Percentiles rank a stretch among this genome's conserved stretches.
phyloP scores from a whole-genome alignment of 2,888 invertebrate genomes.

The Pogonocherus hispidulus region DNA sequence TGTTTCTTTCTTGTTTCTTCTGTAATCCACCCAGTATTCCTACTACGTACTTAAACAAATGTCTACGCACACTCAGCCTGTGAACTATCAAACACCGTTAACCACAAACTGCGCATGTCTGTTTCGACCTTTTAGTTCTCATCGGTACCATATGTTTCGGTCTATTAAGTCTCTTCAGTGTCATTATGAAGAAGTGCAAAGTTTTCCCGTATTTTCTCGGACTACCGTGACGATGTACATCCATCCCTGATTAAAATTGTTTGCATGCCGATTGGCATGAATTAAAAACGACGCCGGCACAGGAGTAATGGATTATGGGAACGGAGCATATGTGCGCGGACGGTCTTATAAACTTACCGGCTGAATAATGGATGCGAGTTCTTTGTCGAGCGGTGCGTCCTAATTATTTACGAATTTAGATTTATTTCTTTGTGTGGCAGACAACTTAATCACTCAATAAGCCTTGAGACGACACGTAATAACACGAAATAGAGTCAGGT shows the following conservation, averaged over 20 bases:
- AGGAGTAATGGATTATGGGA: constrained; percentile 58
- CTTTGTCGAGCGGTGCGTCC: constrained; percentile 47
- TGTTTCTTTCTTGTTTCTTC: no score
- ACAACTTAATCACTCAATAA: constrained; percentile 33
- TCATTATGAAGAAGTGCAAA: no score
- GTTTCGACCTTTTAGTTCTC: no score
- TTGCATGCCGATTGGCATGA: constrained; percentile 55
- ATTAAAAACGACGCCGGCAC: constrained; percentile 53
- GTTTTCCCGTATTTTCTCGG: constrained; percentile 2
- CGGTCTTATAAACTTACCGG: constrained; percentile 46
- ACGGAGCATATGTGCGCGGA: constrained; percentile 56
- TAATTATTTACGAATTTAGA: constrained; percentile 53
- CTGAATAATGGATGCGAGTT: constrained; percentile 50
- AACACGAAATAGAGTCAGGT: constrained; percentile 20
- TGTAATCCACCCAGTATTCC: no score
- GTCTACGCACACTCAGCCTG: no score
- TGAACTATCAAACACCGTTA: no score
- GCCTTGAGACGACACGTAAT: constrained; percentile 27
- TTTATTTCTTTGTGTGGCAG: constrained; percentile 43
- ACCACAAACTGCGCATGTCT: no score
- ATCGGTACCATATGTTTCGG: no score
- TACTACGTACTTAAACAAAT: no score
- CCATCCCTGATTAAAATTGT: constrained; percentile 53
- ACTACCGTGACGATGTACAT: constrained; percentile 37
- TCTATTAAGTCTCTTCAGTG: no score